Evolutionary conservation across 2,888 invertebrate genomes (phyloP), one percentile per base, ranked within the genome.

Genomic region (Acronicta leporina): DNA sequence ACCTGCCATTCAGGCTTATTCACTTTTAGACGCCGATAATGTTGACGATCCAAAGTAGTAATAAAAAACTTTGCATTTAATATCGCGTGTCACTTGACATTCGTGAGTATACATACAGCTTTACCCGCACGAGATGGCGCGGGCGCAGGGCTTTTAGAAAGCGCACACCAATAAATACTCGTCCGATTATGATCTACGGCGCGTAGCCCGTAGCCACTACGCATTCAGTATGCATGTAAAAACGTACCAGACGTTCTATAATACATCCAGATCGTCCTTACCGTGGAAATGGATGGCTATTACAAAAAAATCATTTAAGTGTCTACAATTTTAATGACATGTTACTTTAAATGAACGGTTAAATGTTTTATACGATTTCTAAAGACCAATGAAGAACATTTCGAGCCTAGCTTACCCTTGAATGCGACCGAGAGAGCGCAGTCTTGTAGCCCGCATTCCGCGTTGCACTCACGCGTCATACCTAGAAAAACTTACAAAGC

Each of bases 101-200:
- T 87, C 82, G 88, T 87, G 85, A 83, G 85, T 79, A 80, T 82
- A 81, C 80, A 80, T 82, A 81, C 80, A 79, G 87, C 84, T 83
- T 86, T 83, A 83, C 59, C 59, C 56, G 51, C 58, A 73, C 68
- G 63, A 68, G 62, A 68, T 53, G 58, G 72, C 65, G 69, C 75
- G 59, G 60, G 59, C 69, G 58, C 63, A 75, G 75, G 70, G 77
- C 81, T 84, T 33, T 79, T 92, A 92, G 92, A 93, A 92, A 94
- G 92, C 87, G 88, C 85, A 81, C 85, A 87, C 90, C 88, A 90
- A 92, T 93, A 94, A 93, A 94, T 92, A 92, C 88, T 87, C 86
- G 89, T 90, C 90, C 86, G 93, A 93, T 93, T 92, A 92, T 94
- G 93, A 94, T 94, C 94, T 94, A 93, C 93, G 92, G 85, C 88